Conservation (phyloP, 2,797 vertebrate genomes). For the Thalassophryne amazonica region DNA sequence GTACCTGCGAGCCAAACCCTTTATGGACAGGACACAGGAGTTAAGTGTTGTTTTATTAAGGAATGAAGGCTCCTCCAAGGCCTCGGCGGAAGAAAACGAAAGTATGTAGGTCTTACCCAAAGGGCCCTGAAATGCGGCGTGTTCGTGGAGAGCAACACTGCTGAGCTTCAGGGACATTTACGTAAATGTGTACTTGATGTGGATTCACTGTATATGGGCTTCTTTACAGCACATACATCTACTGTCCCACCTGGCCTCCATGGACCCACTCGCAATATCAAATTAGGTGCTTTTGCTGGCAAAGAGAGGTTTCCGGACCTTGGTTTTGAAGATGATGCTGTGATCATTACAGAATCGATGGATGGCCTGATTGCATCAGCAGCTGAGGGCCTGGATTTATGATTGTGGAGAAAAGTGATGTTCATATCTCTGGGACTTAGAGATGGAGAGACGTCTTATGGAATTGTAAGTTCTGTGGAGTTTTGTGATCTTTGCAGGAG, state of each 20-base stretch:
- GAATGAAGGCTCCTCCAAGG: slow-evolving; percentile 57
- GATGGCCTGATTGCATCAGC: no score
- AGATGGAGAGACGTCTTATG: no score
- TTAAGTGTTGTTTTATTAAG: slow-evolving; percentile 76
- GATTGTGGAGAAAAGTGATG: no score
- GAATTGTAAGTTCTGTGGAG: no score
- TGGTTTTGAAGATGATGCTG: no score
- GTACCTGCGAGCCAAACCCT: slow-evolving; percentile 67
- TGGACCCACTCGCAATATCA: neutral
- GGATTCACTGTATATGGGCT: slow-evolving; percentile 24
- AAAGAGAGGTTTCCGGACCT: no score
- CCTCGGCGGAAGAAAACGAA: slow-evolving; percentile 32
- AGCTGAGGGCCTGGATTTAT: no score
- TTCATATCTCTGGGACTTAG: no score
- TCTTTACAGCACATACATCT: slow-evolving; percentile 11
- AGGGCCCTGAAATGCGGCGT: slow-evolving; percentile 53
- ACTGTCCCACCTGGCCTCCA: neutral
- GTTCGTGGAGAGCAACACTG: slow-evolving; percentile 52
- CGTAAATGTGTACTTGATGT: slow-evolving; percentile 50
- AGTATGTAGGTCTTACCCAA: slow-evolving; percentile 57
- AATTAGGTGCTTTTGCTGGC: no score
- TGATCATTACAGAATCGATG: no score
- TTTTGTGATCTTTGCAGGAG: no score
- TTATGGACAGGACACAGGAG: slow-evolving; percentile 58
- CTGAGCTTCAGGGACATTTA: slow-evolving; percentile 39